Evolutionary conservation across 2,113 vertebrate genomes (phyloP).

Genomic region (Corythornis cristatus): DNA sequence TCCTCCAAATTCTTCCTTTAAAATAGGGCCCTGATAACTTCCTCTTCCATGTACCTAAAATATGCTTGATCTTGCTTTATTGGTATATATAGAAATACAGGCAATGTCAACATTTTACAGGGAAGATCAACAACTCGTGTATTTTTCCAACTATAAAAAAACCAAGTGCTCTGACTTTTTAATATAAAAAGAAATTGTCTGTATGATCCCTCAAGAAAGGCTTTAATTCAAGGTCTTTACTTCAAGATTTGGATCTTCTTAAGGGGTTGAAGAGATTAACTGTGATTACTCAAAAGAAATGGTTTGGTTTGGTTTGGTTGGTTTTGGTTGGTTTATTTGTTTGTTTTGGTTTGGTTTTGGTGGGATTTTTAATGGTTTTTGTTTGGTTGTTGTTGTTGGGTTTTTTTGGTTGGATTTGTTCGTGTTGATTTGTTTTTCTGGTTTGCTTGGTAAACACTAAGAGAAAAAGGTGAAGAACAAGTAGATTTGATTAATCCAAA

Average conservation of each 20-base stretch:
- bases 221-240: neutral
- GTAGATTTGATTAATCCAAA: neutral
- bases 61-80: neutral
- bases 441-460: neutral
- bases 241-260: neutral
- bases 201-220: neutral
- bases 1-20: neutral
- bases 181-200: neutral
- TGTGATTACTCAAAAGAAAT: neutral
- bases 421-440: neutral
- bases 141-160: neutral
- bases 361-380: too few species aligned
- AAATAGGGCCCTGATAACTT: neutral
- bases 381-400: too few species aligned
- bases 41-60: neutral
- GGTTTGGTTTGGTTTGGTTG: neutral
- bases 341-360: neutral
- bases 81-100: neutral
- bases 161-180: neutral
- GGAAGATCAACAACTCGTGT: neutral
- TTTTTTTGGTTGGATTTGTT: neutral
- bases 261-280: neutral
- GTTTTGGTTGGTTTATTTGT: neutral
- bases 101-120: neutral
- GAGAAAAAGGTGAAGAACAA: neutral